These are phyloP conservation scores for Macrophya alboannulata DNA, from an alignment of 2,888 invertebrate species.

Conservation along the genomic window DNA sequence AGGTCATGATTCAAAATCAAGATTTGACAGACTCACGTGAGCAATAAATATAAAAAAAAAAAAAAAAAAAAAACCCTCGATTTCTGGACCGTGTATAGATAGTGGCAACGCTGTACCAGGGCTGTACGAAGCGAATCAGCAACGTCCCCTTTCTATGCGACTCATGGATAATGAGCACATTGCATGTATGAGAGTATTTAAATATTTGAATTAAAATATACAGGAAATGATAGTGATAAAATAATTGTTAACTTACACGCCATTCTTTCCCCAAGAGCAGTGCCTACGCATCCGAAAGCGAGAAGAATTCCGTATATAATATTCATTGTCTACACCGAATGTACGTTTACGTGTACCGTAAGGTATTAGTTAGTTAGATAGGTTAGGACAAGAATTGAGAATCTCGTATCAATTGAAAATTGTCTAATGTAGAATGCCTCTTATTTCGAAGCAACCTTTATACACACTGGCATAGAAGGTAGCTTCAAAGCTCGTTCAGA, in stretches of 20 bases:
- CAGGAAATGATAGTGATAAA: neutral
- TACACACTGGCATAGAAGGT: conserved; percentile 97
- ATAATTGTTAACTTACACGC: conserved; percentile 85
- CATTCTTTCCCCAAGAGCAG: conserved; percentile 81
- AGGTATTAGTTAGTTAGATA: conserved; percentile 19
- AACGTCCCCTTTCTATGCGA: conserved; percentile 32
- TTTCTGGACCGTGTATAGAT: conserved; percentile 25
- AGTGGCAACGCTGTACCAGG: conserved; percentile 51
- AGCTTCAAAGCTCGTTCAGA: conserved; percentile 74
- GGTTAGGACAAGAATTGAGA: conserved; percentile 24
- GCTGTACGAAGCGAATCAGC: conserved; percentile 40
- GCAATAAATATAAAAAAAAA: neutral
- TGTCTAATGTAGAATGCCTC: conserved; percentile 36
- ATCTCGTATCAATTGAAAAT: conserved; percentile 49
- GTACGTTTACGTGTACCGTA: neutral
- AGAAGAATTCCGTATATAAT: conserved; percentile 81
- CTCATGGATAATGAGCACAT: neutral
- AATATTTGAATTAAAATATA: conserved; percentile 7
- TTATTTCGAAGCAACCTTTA: conserved; percentile 85
- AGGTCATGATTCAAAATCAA: neutral
- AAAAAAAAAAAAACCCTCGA: conserved; percentile 4
- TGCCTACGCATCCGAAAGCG: conserved; percentile 79
- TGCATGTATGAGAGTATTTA: neutral
- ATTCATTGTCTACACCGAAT: conserved; percentile 69
- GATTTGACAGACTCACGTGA: neutral